phyloP scores from a whole-genome alignment of 2,113 vertebrate species.

The Sebastes schlegelii region DNA sequence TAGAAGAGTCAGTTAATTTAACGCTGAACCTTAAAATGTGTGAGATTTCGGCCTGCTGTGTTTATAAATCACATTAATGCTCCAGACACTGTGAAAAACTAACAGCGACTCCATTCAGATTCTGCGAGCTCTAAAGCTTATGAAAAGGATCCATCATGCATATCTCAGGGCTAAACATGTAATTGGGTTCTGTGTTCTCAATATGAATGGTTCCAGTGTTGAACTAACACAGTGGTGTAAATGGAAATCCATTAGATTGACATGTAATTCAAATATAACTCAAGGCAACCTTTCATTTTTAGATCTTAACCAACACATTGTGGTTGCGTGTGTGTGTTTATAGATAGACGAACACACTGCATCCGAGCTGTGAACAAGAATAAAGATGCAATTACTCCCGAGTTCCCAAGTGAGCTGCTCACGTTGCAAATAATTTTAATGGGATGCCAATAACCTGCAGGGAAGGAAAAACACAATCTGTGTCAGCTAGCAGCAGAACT shows the following conservation, averaged over 20 bases:
- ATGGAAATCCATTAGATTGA: constrained; percentile 44
- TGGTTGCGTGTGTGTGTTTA: constrained; percentile 6
- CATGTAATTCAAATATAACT: constrained; percentile 42
- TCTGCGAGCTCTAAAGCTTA: constrained; percentile 13
- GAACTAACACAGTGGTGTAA: constrained; percentile 8
- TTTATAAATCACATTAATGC: constrained; percentile 1
- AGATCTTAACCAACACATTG: neutral
- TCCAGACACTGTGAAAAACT: neutral
- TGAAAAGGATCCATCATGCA: constrained; percentile 65
- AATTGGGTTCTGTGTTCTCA: constrained; percentile 26
- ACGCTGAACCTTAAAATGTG: neutral
- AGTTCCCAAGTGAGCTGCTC: constrained; percentile 1
- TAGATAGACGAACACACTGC: neutral
- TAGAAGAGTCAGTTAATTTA: neutral
- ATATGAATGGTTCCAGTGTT: neutral
- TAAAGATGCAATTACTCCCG: constrained; percentile 4
- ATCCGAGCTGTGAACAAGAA: constrained; percentile 25
- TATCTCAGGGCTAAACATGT: constrained; percentile 42
- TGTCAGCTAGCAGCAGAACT: neutral
- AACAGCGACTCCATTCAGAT: neutral
- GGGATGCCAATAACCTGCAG: constrained; percentile 23
- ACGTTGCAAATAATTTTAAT: constrained; percentile 33
- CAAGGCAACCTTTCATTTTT: constrained; percentile 21
- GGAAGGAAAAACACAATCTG: constrained; percentile 13
- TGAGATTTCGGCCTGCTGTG: neutral